phyloP scores from a whole-genome alignment of 1,140 invertebrate species.

The Coelopa frigida region DNA sequence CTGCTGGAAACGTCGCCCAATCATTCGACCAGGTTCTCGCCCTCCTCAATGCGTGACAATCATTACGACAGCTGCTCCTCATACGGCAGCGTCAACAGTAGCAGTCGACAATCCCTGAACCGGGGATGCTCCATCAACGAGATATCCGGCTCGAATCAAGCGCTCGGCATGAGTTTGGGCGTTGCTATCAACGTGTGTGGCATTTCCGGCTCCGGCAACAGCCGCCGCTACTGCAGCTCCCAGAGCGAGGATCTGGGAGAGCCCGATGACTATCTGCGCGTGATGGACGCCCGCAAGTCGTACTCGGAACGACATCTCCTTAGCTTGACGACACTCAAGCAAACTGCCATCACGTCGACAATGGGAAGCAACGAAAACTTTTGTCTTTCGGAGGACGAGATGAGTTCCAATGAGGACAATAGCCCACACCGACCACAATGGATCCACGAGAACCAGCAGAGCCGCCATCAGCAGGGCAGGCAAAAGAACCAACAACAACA shows the following conservation, averaged over 20 bases:
- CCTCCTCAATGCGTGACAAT: slow-evolving; percentile 38
- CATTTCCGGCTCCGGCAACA: slow-evolving; percentile 12
- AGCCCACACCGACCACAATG: slow-evolving; percentile 20
- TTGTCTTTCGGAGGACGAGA: slow-evolving; percentile 30
- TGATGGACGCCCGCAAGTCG: slow-evolving; percentile 40
- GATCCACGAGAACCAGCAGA: slow-evolving; percentile 13
- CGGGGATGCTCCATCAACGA: slow-evolving; percentile 20
- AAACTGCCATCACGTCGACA: slow-evolving; percentile 41
- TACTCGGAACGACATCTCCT: slow-evolving; percentile 40
- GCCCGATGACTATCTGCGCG: slow-evolving; percentile 30
- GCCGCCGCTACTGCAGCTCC: slow-evolving; percentile 36
- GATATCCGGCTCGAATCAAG: slow-evolving; percentile 10
- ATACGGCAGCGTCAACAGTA: slow-evolving; percentile 29
- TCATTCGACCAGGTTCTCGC: slow-evolving; percentile 31
- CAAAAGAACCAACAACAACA: slow-evolving; percentile 13
- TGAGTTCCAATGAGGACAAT: slow-evolving; percentile 44
- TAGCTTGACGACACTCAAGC: slow-evolving; percentile 31
- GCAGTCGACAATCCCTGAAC: slow-evolving; percentile 23
- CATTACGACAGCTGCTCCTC: slow-evolving; percentile 30
- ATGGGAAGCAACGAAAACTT: slow-evolving; percentile 22
- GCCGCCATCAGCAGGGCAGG: slow-evolving; percentile 11
- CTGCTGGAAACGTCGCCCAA: slow-evolving; percentile 37
- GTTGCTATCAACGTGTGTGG: slow-evolving; percentile 39
- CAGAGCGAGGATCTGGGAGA: slow-evolving; percentile 39
- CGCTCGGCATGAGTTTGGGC: slow-evolving; percentile 15